phyloP scores from a whole-genome alignment of 2,113 vertebrate genomes.

The Poecile atricapillus region DNA sequence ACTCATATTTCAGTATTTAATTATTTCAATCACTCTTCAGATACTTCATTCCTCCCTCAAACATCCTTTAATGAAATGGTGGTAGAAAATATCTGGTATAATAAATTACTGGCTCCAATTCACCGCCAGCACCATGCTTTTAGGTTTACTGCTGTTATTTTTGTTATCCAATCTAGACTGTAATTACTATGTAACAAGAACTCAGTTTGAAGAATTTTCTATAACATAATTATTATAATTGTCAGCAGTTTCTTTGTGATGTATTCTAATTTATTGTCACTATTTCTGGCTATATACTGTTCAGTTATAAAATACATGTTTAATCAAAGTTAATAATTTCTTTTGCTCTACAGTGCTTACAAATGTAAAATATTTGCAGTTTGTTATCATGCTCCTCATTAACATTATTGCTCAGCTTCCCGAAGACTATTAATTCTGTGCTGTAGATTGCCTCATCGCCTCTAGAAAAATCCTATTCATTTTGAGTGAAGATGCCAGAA shows the following conservation, averaged over 20 bases:
- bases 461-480: background rate
- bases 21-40: background rate
- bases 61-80: background rate
- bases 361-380: background rate
- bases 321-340: slow-evolving; percentile 22
- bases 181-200: background rate
- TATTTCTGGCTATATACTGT: background rate
- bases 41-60: background rate
- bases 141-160: background rate
- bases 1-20: background rate
- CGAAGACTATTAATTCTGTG: background rate
- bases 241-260: background rate
- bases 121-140: background rate
- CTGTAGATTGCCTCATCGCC: background rate
- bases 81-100: background rate
- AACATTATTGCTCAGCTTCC: background rate
- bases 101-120: background rate
- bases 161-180: background rate
- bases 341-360: background rate
- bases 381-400: background rate
- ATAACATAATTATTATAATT: background rate
- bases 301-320: background rate
- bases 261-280: background rate
- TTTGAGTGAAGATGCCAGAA: background rate
- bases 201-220: background rate